Evolutionary conservation across 1,140 invertebrate species (phyloP).

Genomic region (Ceratitis capitata): DNA sequence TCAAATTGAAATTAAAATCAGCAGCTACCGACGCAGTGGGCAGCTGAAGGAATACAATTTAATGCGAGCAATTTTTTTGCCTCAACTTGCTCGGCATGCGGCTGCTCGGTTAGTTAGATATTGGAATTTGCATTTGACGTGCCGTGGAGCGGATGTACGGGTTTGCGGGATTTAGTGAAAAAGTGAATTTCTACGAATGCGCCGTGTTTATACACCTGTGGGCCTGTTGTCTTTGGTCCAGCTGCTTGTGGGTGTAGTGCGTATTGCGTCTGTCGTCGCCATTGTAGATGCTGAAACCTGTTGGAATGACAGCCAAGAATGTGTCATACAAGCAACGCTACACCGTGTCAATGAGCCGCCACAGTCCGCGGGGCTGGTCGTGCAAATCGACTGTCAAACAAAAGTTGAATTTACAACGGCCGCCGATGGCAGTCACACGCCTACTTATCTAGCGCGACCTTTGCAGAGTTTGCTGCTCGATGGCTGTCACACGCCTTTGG

Average conservation of each 20-base stretch:
- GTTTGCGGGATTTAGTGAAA: not conserved
- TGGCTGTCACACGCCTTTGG: slow-evolving; percentile 52
- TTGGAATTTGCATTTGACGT: slow-evolving; percentile 20
- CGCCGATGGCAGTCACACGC: not conserved
- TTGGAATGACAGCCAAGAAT: not conserved
- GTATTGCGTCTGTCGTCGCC: not conserved
- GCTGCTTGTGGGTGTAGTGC: not conserved
- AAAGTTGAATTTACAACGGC: not conserved
- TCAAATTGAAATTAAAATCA: slow-evolving; percentile 38
- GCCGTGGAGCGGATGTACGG: not conserved
- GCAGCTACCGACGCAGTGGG: not conserved
- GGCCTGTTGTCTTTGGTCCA: not conserved
- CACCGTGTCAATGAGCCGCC: not conserved
- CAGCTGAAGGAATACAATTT: slow-evolving; percentile 8
- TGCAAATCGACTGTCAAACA: slow-evolving; percentile 19
- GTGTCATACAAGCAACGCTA: not conserved
- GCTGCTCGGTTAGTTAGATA: not conserved
- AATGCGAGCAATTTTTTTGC: not conserved
- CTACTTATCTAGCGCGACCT: not conserved
- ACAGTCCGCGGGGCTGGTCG: not conserved
- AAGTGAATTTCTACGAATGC: not conserved
- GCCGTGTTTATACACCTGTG: not conserved
- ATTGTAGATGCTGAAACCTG: not conserved
- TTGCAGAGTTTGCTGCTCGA: slow-evolving; percentile 45
- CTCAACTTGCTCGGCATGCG: not conserved